These are phyloP conservation scores for Phenacoccus solenopsis DNA, from an alignment of 1,140 invertebrate species.

Conservation along the genomic window DNA sequence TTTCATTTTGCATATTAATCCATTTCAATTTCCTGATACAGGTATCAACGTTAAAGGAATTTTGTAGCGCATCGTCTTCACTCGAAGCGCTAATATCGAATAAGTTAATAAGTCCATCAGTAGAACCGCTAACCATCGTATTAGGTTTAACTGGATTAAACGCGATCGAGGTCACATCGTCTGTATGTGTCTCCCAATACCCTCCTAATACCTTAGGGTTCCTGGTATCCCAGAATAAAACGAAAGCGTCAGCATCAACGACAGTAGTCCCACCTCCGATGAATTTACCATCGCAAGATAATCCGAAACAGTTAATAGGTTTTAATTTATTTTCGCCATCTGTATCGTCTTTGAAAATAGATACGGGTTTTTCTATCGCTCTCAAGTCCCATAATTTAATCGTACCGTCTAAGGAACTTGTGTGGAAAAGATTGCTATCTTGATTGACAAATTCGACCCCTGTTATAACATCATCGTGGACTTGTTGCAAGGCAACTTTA, in stretches of 20 bases:
- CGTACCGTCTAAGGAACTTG: constrained; percentile 42
- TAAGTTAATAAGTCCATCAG: constrained; percentile 75
- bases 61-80: constrained; percentile 69
- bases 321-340: constrained; percentile 34
- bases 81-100: constrained; percentile 58
- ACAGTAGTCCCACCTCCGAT: constrained; percentile 64
- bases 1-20: constrained; percentile 23
- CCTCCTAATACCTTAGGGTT: constrained; percentile 54
- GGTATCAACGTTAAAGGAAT: constrained; percentile 70
- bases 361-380: constrained; percentile 38
- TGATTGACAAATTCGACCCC: constrained; percentile 46
- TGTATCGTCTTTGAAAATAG: constrained; percentile 44
- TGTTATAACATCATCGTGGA: constrained; percentile 38
- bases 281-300: constrained; percentile 55
- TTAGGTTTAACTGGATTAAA: constrained; percentile 63
- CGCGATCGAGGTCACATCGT: constrained; percentile 67
- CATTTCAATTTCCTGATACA: constrained; percentile 40
- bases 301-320: constrained; percentile 57
- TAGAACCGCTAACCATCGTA: constrained; percentile 56
- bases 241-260: constrained; percentile 52
- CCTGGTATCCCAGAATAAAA: constrained; percentile 73
- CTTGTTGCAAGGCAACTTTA: constrained; percentile 31
- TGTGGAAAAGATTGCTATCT: constrained; percentile 47
- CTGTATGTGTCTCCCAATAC: constrained; percentile 74
- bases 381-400: constrained; percentile 53